Conservation (phyloP, 2,888 invertebrate genomes). For the Mythimna loreyi region DNA sequence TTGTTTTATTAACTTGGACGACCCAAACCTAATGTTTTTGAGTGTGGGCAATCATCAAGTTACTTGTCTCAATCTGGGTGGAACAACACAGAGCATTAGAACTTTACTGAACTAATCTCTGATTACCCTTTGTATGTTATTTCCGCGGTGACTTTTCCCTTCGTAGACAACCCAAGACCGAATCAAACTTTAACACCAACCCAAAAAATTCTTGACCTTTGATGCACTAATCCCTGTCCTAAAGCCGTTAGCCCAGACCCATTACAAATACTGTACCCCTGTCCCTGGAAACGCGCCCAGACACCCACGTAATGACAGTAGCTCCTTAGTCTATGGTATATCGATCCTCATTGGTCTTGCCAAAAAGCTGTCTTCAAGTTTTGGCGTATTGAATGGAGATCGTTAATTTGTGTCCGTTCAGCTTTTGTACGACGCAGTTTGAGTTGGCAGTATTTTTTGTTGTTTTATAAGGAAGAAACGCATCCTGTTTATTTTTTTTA, state of each 20-base stretch:
- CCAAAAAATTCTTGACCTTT: no score
- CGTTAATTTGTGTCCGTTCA: slow-evolving; percentile 26
- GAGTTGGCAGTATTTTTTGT: slow-evolving; percentile 21
- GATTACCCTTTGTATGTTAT: no score
- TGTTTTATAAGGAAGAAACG: slow-evolving; percentile 3
- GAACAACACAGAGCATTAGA: no score
- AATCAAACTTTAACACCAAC: no score
- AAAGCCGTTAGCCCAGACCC: background rate
- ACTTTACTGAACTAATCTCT: no score
- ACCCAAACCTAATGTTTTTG: no score
- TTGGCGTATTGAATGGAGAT: slow-evolving; percentile 46
- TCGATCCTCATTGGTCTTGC: slow-evolving; percentile 46
- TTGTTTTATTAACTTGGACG: no score
- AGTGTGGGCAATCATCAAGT: no score
- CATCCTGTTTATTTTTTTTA: background rate
- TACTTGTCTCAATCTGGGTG: no score
- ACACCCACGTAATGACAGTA: slow-evolving; percentile 38
- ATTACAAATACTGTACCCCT: slow-evolving; percentile 24
- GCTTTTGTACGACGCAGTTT: slow-evolving; percentile 15
- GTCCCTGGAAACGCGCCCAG: slow-evolving; percentile 50
- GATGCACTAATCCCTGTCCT: no score
- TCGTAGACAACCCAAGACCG: no score
- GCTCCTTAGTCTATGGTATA: slow-evolving; percentile 38
- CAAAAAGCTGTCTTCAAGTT: slow-evolving; percentile 48
- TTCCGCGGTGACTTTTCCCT: no score